A percentile compares a stretch with the other conserved stretches of the same genome.
Evolutionary conservation across 2,888 invertebrate genomes (phyloP).

Genomic region (Taphrorychus bicolor): DNA sequence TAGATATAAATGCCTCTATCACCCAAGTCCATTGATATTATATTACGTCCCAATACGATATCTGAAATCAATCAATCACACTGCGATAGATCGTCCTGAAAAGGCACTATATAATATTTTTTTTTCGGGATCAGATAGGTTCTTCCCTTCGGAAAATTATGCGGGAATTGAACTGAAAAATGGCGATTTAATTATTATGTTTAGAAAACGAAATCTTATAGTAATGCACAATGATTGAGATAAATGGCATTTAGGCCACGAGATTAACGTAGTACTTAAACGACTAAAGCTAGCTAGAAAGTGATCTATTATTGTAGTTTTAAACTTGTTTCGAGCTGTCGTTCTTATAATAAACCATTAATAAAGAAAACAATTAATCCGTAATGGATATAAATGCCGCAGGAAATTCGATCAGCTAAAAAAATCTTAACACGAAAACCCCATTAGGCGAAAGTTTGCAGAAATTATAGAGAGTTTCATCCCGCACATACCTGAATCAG

Average conservation of each 20-base stretch:
- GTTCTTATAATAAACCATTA: background rate
- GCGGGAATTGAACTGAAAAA: too few relatives aligned
- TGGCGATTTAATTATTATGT: too few relatives aligned
- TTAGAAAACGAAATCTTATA: too few relatives aligned
- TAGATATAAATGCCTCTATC: background rate
- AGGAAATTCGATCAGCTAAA: background rate
- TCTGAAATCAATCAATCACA: background rate
- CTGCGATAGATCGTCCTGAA: background rate
- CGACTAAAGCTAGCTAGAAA: background rate
- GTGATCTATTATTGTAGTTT: background rate
- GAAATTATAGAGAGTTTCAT: background rate
- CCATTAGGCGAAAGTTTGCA: slow-evolving; percentile 4
- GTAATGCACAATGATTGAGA: too few relatives aligned
- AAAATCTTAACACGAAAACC: background rate
- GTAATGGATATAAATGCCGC: slow-evolving; percentile 3
- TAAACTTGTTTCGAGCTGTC: background rate
- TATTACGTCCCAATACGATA: background rate
- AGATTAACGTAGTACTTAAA: too few relatives aligned
- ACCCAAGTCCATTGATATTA: background rate
- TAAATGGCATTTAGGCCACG: too few relatives aligned
- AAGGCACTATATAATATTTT: background rate
- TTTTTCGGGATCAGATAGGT: background rate
- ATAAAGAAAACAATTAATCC: slow-evolving; percentile 1
- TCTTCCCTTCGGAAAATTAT: background rate
- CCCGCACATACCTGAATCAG: background rate